Percentiles rank a stretch among this genome's conserved stretches.
phyloP scores from a whole-genome alignment of 2,113 vertebrate genomes.

The Oryzias celebensis region DNA sequence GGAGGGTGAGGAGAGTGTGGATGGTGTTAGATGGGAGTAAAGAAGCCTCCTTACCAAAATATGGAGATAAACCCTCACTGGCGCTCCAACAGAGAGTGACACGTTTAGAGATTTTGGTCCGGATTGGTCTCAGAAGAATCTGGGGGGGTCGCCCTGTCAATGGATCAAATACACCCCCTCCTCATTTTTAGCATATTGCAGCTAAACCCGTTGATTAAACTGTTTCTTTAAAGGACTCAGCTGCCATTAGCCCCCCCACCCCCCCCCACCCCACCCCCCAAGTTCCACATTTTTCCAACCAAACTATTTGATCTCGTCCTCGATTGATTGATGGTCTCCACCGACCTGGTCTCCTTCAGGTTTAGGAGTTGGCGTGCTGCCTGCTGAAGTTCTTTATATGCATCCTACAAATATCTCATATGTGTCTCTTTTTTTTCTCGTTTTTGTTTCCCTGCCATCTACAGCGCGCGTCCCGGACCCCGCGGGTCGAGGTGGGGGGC shows the following conservation, averaged over 20 bases:
- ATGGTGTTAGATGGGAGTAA: constrained; percentile 82
- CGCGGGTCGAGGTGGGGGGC: constrained; percentile 52
- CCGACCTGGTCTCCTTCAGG: constrained; percentile 50
- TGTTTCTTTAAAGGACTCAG: constrained; percentile 35
- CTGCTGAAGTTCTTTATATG: constrained; percentile 64
- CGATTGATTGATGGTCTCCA: constrained; percentile 59
- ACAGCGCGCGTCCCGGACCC: constrained; percentile 64
- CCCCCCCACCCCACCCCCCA: constrained; percentile 47
- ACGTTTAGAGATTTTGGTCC: constrained; percentile 54
- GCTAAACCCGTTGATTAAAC: constrained; percentile 27
- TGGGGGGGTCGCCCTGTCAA: constrained; percentile 39
- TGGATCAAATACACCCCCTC: constrained; percentile 55
- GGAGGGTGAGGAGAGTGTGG: constrained; percentile 75
- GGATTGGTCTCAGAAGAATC: constrained; percentile 46
- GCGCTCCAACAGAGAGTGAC: constrained; percentile 68
- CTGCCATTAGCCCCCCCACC: constrained; percentile 47
- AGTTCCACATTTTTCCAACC: constrained; percentile 37
- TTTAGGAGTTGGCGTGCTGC: constrained; percentile 56
- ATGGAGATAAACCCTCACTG: constrained; percentile 76
- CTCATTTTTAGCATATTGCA: constrained; percentile 45
- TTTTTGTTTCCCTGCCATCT: constrained; percentile 38
- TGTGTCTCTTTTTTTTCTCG: constrained; percentile 34
- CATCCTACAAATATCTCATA: constrained; percentile 67
- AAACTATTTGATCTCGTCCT: constrained; percentile 41
- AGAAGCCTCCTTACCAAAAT: constrained; percentile 84